Evolutionary conservation across 64 coral and sea anemone species (phyloP), one percentile per base, ranked within the genome.

Genomic region (Dendronephthya gigantea): DNA sequence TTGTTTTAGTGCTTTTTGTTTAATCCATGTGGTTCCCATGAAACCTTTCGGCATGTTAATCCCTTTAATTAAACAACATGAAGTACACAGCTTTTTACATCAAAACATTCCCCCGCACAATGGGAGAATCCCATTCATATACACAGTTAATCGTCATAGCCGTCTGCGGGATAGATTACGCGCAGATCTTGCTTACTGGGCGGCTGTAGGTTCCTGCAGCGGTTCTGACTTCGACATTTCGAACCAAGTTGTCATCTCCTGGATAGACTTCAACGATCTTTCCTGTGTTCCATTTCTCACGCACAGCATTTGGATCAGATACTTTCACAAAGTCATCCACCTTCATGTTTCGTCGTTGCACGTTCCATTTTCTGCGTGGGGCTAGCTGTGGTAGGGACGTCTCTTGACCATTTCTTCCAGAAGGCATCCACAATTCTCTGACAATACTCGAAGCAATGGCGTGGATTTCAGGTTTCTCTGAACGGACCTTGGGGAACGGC

Each of bases 271-370:
- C 58, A 2, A 66, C 58, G 58, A 66, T 66, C 29, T 17, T 66
- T 66, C 58, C 58, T 6, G 58, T 66, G 58, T 75, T 45, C 89
- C 89, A 90, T 45, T 90, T 90, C 28, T 68, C 89, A 13, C 84
- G 84, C 10, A 86, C 70, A 50, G 68, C 84, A 45, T 90, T 90
- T 37, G 83, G 47, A 68, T 90, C 84, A 4, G 58, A 66, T 14
- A 66, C 14, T 66, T 8, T 66, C 58, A 66, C 58, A 17, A 66
- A 66, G 58, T 66, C 58, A 17, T 66, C 14, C 29, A 66, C 58
- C 58, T 66, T 66, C 29, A 66, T 17, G 14, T 66, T 66, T 66
- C 58, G 58, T 66, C 58, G 58, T 17, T 66, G 58, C 2, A 14
- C 14, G 58, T 66, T 66, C 58, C 58, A 66, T 30, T 66, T 66